Percentiles rank a stretch among this genome's conserved stretches.
Conservation (phyloP, 2,888 invertebrate genomes). For the Eupithecia subfuscata region DNA sequence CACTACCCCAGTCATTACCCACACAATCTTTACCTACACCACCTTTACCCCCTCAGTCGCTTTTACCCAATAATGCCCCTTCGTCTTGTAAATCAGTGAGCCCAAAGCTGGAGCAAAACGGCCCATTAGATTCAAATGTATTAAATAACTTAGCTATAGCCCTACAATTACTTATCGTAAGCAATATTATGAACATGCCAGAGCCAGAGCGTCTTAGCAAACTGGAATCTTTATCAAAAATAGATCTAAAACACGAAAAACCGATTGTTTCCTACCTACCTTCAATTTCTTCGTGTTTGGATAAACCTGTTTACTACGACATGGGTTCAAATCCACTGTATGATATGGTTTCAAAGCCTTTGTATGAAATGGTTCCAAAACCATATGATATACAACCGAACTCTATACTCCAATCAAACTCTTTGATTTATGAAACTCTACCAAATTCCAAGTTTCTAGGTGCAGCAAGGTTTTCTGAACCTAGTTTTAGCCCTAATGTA, state of each 20-base stretch:
- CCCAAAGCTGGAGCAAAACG: not conserved
- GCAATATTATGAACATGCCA: constrained; percentile 12
- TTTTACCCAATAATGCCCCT: not conserved
- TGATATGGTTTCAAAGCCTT: not conserved
- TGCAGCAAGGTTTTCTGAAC: not conserved
- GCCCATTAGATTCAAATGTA: constrained; percentile 1
- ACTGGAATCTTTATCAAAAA: constrained; percentile 2
- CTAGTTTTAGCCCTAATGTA: not conserved
- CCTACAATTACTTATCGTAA: not conserved
- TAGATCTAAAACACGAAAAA: constrained; percentile 1
- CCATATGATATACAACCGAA: not conserved
- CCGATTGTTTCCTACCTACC: not conserved
- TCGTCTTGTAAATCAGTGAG: not conserved
- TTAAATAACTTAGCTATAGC: constrained; percentile 5
- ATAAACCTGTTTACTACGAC: not conserved
- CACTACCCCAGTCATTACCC: not conserved
- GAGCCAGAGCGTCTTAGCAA: constrained; percentile 8
- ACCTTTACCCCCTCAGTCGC: not conserved
- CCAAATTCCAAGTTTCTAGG: not conserved
- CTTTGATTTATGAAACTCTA: not conserved
- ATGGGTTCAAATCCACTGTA: not conserved
- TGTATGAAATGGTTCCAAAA: not conserved
- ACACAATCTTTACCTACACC: not conserved
- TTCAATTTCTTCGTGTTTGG: not conserved
- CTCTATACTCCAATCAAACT: not conserved